Conservation (phyloP, 2,888 invertebrate genomes). For the Polymixis lichenea region DNA sequence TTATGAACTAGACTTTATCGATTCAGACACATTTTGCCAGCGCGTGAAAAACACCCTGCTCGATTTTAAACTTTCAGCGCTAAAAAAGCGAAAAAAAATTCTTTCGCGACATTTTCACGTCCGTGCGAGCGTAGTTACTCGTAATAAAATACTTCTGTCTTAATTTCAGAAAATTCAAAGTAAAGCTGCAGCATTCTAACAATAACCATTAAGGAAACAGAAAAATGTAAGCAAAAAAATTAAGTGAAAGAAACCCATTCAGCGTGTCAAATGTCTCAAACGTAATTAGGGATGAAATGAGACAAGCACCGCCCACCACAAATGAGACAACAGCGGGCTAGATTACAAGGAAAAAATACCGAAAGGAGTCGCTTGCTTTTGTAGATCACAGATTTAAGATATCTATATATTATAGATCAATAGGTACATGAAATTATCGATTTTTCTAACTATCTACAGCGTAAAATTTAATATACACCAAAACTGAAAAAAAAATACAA, state of each 20-base stretch:
- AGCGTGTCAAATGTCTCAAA: constrained; percentile 46
- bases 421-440: no score
- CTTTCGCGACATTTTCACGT: no score
- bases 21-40: not conserved
- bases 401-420: no score
- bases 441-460: no score
- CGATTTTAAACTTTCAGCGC: no score
- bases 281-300: constrained; percentile 53
- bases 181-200: not conserved
- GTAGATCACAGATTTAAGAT: not conserved
- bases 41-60: no score
- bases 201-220: not conserved
- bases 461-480: no score
- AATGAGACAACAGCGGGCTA: constrained; percentile 29
- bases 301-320: constrained; percentile 14
- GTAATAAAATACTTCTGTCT: not conserved
- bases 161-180: not conserved
- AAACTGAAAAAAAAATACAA: no score
- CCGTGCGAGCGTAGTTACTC: no score
- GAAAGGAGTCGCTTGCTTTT: not conserved
- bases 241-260: constrained; percentile 18
- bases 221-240: constrained; percentile 1
- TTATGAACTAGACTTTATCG: not conserved
- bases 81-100: no score
- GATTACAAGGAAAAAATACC: constrained; percentile 35